Evolutionary conservation across 2,113 vertebrate genomes (phyloP), one percentile per base, ranked within the genome.

Genomic region (Vidua macroura): DNA sequence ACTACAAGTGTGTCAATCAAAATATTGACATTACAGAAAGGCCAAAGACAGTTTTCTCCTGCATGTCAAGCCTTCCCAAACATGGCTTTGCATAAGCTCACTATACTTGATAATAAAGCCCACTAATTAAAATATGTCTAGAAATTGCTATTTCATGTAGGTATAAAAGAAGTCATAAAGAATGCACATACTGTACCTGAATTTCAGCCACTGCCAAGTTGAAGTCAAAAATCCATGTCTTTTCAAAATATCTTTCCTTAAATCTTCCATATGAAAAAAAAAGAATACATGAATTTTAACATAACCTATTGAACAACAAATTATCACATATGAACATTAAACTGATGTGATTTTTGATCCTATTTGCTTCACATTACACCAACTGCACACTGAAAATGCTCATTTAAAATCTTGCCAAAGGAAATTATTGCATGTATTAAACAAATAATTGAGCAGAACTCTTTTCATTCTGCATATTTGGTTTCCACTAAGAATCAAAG

Each of bases 141-240:
- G 37, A 78, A 92, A 91, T 24, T 59, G 15, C 49, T 78, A 23
- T 76, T 83, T 90, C 55, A 70, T 52, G 15, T 28, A 73, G 5
- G 3, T 86, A 76, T 79, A 52, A 60, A 79, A 69, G 37, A 68
- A 62, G 17, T 43, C 2, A 48, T 13, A 28, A 78, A 90, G 51
- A 87, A 77, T 39, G 28, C 15, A 69, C 2, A 19, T 35, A 76
- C 51, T 79, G 46, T 98, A 98, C 98, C 98, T 98, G 95, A 92
- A 98, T 94, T 97, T 98, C 98, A 87, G 93, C 95, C 48, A 97
- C 81, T 59, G 96, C 96, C 91, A 97, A 96, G 63, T 86, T 96
- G 72, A 98, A 96, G 68, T 98, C 97, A 97, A 93, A 97, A 58
- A 94, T 81, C 93, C 96, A 97, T 23, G 60, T 92, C 53, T 92